Percentiles rank a stretch among this genome's conserved stretches.
phyloP scores from a whole-genome alignment of 2,113 vertebrate genomes.

The zebrafish (Danio rerio) region DNA sequence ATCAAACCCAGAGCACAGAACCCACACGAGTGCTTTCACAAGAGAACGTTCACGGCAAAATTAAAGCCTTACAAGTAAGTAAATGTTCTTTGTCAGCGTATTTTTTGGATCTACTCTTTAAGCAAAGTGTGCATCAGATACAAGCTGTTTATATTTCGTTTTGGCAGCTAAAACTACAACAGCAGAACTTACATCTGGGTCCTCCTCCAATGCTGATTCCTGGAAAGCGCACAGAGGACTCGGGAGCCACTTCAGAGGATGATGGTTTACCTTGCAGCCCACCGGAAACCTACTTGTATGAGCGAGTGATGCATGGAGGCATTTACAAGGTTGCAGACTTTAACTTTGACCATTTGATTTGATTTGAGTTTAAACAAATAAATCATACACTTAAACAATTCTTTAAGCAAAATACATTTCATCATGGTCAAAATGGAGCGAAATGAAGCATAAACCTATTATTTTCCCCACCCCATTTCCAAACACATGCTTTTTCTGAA shows the following conservation, averaged over 20 bases:
- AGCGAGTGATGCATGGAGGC: slow-evolving; percentile 63
- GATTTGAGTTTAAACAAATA: no score
- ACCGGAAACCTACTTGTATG: slow-evolving; percentile 81
- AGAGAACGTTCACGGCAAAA: slow-evolving; percentile 84
- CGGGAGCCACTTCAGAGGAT: slow-evolving; percentile 86
- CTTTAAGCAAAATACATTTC: no score
- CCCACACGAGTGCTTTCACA: slow-evolving; percentile 85
- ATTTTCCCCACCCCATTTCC: no score
- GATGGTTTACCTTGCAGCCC: slow-evolving; percentile 88
- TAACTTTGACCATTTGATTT: not conserved
- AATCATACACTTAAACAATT: no score
- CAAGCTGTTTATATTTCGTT: not conserved
- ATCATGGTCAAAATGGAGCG: no score
- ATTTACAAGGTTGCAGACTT: slow-evolving; percentile 68
- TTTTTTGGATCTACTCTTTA: no score
- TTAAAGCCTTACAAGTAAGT: slow-evolving; percentile 85
- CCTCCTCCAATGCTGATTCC: slow-evolving; percentile 73
- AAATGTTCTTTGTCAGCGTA: not conserved
- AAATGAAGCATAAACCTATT: no score
- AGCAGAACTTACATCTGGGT: slow-evolving; percentile 82
- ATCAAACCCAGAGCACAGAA: slow-evolving; percentile 74
- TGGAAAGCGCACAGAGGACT: slow-evolving; percentile 78
- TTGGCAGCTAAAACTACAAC: slow-evolving; percentile 80
- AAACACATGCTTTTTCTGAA: no score
- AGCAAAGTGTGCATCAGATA: no score